A percentile compares a stretch with the other conserved stretches of the same genome.
Evolutionary conservation across 1,140 invertebrate genomes (phyloP).

Genomic region (Lasaia peninsularis): DNA sequence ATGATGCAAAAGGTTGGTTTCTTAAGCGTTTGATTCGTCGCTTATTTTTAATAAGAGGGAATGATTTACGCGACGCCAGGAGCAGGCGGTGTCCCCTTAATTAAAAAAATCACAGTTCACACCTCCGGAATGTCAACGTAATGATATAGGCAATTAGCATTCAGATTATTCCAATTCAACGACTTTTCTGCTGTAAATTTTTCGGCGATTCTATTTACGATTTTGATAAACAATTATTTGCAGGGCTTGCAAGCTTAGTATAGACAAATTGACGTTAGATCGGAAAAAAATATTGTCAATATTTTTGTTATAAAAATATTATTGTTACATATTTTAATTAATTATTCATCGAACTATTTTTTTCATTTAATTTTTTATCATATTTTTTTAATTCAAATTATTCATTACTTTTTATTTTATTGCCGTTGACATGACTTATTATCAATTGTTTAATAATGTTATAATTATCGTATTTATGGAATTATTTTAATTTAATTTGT

Average conservation of each 20-base stretch:
- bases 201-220: neutral
- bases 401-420: too few species aligned
- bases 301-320: too few species aligned
- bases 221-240: neutral
- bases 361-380: too few species aligned
- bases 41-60: constrained; percentile 61
- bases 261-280: too few species aligned
- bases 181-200: neutral
- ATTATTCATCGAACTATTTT: too few species aligned
- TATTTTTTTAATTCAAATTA: too few species aligned
- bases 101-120: constrained; percentile 43
- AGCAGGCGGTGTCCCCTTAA: constrained; percentile 49
- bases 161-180: neutral
- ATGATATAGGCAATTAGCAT: constrained; percentile 6
- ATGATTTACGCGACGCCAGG: constrained; percentile 61
- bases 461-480: too few species aligned
- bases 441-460: too few species aligned
- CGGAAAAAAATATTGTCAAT: too few species aligned
- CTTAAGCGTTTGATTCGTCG: constrained; percentile 54
- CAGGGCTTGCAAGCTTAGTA: neutral
- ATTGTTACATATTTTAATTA: too few species aligned
- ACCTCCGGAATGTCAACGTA: neutral
- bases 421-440: too few species aligned
- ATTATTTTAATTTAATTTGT: too few species aligned
- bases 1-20: constrained; percentile 26